These are phyloP conservation scores for Melanotus villosus DNA, from an alignment of 2,888 invertebrate species.

Conservation along the genomic window DNA sequence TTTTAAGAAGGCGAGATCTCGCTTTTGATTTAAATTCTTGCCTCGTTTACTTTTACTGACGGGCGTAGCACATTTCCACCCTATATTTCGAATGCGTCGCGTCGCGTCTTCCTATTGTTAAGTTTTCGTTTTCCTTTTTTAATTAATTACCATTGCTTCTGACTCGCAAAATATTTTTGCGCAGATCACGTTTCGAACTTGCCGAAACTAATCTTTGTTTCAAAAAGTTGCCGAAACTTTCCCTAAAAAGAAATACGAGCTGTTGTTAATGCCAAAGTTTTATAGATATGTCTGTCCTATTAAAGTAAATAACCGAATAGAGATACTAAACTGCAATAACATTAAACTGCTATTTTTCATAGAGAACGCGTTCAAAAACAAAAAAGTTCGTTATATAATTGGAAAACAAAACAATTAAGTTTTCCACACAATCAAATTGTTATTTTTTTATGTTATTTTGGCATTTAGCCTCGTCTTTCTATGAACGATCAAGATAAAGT, in stretches of 20 bases:
- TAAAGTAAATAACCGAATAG: too few relatives aligned
- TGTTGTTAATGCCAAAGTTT: not conserved
- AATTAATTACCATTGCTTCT: not conserved
- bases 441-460: too few relatives aligned
- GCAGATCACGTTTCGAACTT: not conserved
- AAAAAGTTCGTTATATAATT: not conserved
- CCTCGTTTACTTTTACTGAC: slow-evolving; percentile 26
- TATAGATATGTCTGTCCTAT: not conserved
- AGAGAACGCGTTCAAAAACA: not conserved
- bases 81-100: slow-evolving; percentile 21
- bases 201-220: slow-evolving; percentile 1
- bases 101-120: not conserved
- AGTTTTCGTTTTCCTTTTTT: too few relatives aligned
- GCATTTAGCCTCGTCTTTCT: too few relatives aligned
- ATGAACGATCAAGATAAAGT: too few relatives aligned
- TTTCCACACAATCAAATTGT: too few relatives aligned
- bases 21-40: slow-evolving; percentile 42
- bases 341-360: too few relatives aligned
- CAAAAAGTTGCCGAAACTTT: not conserved
- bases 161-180: not conserved
- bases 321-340: too few relatives aligned
- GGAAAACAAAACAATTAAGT: too few relatives aligned
- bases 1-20: slow-evolving; percentile 42
- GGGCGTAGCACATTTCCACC: slow-evolving; percentile 22
- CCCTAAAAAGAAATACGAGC: not conserved